Percentiles rank a stretch among this genome's conserved stretches.
These are phyloP conservation scores for Pachycephus smyrnensis DNA, from an alignment of 2,888 invertebrate genomes.

Conservation along the genomic window DNA sequence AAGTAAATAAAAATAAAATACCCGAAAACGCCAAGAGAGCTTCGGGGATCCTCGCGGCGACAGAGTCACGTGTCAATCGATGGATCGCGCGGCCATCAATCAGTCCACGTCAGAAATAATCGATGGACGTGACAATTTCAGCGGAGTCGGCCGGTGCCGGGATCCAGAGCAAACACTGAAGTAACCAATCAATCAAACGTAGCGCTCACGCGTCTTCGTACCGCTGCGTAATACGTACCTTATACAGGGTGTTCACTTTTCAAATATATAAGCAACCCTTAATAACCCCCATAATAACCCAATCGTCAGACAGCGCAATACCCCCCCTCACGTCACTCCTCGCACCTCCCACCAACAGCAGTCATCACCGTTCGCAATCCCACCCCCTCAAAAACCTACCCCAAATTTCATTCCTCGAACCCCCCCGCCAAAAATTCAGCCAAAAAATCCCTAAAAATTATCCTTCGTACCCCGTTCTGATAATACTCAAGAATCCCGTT, in stretches of 20 bases:
- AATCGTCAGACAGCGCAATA: too few relatives aligned
- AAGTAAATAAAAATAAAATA: not conserved
- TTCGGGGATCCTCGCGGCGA: not conserved
- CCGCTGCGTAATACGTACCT: slow-evolving; percentile 9
- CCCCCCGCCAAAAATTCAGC: accelerated
- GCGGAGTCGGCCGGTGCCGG: slow-evolving; percentile 56
- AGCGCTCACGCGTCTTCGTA: slow-evolving; percentile 53
- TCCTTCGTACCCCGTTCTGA: not conserved
- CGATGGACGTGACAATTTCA: slow-evolving; percentile 65
- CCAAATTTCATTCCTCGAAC: not conserved
- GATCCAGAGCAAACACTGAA: slow-evolving; percentile 66
- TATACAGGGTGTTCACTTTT: slow-evolving; percentile 15
- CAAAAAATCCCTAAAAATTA: not conserved
- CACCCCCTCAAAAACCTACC: not conserved
- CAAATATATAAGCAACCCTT: not conserved
- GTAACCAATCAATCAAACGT: slow-evolving; percentile 59
- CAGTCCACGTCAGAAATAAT: slow-evolving; percentile 64
- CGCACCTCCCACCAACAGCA: not conserved
- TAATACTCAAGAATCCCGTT: not conserved
- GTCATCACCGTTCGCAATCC: not conserved
- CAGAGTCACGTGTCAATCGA: slow-evolving; percentile 20
- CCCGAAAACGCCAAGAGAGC: not conserved
- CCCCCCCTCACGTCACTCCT: accelerated
- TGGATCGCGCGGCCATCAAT: slow-evolving; percentile 54
- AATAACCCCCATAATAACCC: too few relatives aligned